Evolutionary conservation across 2,113 vertebrate species (phyloP), one percentile per base, ranked within the genome.

Genomic region (Triplophysa rosa): DNA sequence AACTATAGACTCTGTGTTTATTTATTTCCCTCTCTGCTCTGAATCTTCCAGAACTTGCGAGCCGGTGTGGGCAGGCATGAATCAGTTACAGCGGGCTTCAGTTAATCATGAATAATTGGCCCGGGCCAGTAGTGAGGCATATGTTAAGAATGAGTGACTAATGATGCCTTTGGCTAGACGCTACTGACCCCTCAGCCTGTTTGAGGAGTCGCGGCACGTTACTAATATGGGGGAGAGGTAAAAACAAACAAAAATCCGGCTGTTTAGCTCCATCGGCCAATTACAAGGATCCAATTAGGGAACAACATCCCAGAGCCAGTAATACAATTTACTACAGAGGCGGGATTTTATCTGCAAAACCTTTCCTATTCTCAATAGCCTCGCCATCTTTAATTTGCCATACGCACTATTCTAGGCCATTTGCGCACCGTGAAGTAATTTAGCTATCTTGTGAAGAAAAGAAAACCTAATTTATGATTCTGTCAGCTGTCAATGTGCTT

Each of bases 231-330:
- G 58, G 74, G 58, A 80, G 80, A 81, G 79, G 80, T 85, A 83
- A 79, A 87, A 85, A 87, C 86, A 87, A 87, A 87, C 86, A 85
- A 78, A 82, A 87, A 84, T 87, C 86, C 81, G 78, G 80, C 79
- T 83, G 80, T 87, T 87, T 82, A 83, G 82, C 86, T 83, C 77
- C 69, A 83, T 76, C 29, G 52, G 74, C 84, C 81, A 85, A 85
- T 87, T 87, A 77, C 78, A 85, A 85, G 82, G 78, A 84, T 84
- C 84, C 84, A 87, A 84, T 87, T 87, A 85, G 78, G 64, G 72
- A 78, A 79, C 82, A 83, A 84, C 84, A 81, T 79, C 82, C 84
- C 64, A 77, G 71, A 85, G 86, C 80, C 78, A 79, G 61, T 79
- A 82, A 78, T 69, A 81, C 84, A 87, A 84, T 79, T 83, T 83